These are phyloP conservation scores for Dermochelys coriacea DNA, from an alignment of 2,797 vertebrate genomes.

Conservation along the genomic window DNA sequence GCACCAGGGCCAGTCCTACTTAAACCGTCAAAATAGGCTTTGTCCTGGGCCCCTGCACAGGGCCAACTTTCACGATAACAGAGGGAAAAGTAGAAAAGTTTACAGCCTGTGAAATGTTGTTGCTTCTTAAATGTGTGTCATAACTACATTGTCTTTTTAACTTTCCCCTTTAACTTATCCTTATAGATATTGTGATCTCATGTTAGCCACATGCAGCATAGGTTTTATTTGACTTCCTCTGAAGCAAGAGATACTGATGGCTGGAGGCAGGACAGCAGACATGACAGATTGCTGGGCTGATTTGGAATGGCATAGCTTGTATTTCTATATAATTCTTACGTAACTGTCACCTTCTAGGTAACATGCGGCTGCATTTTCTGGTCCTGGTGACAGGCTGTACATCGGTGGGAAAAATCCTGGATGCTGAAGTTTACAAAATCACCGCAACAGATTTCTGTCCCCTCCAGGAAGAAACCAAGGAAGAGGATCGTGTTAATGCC, in stretches of 20 bases:
- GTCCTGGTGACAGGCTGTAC: conserved; percentile 85
- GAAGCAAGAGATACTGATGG: conserved; percentile 32
- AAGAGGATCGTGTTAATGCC: conserved; percentile 80
- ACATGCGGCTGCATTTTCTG: conserved; percentile 79
- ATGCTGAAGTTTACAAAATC: conserved; percentile 85
- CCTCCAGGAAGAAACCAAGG: conserved; percentile 83
- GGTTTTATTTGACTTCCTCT: background rate
- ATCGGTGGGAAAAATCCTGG: conserved; percentile 83
- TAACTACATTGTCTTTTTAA: background rate
- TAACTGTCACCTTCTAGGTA: conserved; percentile 77
- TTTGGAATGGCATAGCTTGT: background rate
- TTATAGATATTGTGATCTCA: background rate
- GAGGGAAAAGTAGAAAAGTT: background rate
- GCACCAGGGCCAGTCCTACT: background rate
- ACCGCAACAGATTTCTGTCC: conserved; percentile 84
- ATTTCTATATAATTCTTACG: conserved; percentile 36
- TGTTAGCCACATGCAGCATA: rapidly evolving
- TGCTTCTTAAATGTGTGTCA: background rate
- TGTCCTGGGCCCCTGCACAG: background rate
- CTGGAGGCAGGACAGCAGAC: background rate
- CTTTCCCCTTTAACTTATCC: background rate
- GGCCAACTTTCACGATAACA: background rate
- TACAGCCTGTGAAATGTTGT: background rate
- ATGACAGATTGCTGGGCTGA: background rate
- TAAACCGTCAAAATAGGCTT: background rate